Conservation (phyloP, 2,888 invertebrate genomes). For the Lithodes maja region DNA sequence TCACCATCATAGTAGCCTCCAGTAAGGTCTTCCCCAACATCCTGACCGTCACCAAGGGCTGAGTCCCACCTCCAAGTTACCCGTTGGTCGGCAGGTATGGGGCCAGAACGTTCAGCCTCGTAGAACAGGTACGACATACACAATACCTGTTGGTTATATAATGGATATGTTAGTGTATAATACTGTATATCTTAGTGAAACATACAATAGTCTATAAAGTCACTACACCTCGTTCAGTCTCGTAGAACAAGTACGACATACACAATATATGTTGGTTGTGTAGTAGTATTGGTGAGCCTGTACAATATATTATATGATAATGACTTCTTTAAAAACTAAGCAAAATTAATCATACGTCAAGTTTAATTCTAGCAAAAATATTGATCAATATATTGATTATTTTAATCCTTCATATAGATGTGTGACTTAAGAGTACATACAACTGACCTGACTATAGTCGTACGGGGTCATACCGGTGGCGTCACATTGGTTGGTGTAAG, state of each 20-base stretch:
- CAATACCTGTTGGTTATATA: conserved; percentile 47
- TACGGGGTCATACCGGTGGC: conserved; percentile 31
- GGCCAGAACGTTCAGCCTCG: conserved; percentile 72
- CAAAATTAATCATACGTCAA: too few relatives aligned
- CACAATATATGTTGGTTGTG: too few relatives aligned
- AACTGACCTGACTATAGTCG: conserved; percentile 35
- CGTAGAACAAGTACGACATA: too few relatives aligned
- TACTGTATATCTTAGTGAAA: not conserved
- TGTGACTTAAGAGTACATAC: too few relatives aligned
- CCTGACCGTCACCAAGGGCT: conserved; percentile 78
- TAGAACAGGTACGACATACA: conserved; percentile 71
- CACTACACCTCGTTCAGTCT: not conserved
- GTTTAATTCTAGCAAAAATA: too few relatives aligned
- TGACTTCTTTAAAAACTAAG: too few relatives aligned
- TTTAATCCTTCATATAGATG: too few relatives aligned
- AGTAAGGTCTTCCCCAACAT: conserved; percentile 77
- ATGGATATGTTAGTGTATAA: not conserved
- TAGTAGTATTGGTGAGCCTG: too few relatives aligned
- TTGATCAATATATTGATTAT: too few relatives aligned
- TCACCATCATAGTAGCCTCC: conserved; percentile 74
- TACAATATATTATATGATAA: too few relatives aligned
- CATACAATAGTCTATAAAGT: not conserved
- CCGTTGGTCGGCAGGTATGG: conserved; percentile 76
- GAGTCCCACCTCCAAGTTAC: conserved; percentile 79
- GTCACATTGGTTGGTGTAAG: conserved; percentile 6